phyloP scores from a whole-genome alignment of 2,797 vertebrate species.

The Coendou prehensilis region DNA sequence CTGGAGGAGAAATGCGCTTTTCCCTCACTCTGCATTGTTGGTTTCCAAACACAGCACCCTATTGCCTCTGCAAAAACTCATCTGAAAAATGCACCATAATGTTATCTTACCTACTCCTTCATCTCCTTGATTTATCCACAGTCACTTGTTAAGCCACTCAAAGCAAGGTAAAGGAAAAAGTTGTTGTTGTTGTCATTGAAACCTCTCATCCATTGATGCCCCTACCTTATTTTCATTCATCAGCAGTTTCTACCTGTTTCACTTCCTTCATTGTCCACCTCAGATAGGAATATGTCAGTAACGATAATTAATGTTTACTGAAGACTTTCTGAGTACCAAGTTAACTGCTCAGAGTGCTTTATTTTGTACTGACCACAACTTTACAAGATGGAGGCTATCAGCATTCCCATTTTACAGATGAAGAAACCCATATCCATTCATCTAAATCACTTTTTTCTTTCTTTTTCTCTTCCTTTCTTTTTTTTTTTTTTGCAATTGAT shows the following conservation, averaged over 20 bases:
- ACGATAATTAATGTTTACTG: neutral
- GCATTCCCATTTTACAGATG: neutral
- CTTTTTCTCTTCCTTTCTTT: neutral
- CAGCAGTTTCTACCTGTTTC: neutral
- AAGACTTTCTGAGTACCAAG: neutral
- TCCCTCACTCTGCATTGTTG: neutral
- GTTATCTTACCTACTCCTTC: no score
- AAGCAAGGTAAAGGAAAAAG: neutral
- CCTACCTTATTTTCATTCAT: neutral
- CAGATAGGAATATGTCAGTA: neutral
- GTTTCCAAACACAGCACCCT: slow-evolving; percentile 20
- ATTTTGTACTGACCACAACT: neutral
- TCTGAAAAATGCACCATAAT: neutral
- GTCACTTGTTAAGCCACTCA: neutral
- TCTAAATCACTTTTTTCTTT: neutral
- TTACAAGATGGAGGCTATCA: neutral
- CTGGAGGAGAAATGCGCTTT: neutral
- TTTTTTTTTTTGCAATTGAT: neutral
- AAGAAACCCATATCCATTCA: neutral
- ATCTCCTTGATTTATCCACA: neutral
- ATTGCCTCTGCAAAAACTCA: neutral
- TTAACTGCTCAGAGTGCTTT: neutral
- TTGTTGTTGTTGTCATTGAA: neutral
- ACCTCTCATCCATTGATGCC: neutral
- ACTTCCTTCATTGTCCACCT: neutral